These are phyloP conservation scores for Glyphotaelius pellucidus DNA, from an alignment of 2,888 invertebrate species.

Conservation along the genomic window DNA sequence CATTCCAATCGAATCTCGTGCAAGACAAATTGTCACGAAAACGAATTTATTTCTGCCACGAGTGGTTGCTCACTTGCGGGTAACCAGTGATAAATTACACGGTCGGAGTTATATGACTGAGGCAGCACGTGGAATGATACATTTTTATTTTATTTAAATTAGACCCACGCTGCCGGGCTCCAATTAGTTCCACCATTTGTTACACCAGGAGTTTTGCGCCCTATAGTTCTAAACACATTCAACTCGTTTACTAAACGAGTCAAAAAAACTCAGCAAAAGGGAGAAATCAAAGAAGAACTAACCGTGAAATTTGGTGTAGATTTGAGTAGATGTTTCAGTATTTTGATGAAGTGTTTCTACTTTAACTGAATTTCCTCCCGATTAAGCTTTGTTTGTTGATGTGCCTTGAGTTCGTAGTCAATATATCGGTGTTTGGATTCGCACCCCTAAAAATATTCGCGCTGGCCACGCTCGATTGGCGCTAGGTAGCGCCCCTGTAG, in stretches of 20 bases:
- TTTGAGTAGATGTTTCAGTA: not conserved
- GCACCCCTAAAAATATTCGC: conserved; percentile 51
- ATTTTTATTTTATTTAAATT: conserved; percentile 9
- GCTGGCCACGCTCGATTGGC: conserved; percentile 41
- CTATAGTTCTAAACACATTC: conserved; percentile 11
- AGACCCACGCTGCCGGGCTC: conserved; percentile 2
- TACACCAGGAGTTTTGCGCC: conserved; percentile 18
- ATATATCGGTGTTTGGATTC: conserved; percentile 43
- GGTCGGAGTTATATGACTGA: not conserved
- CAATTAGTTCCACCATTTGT: conserved; percentile 49
- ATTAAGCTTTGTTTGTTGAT: conserved; percentile 14
- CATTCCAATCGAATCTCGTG: conserved; percentile 14
- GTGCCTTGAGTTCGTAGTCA: conserved; percentile 25
- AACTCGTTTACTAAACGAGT: not conserved
- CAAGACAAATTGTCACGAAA: conserved; percentile 1
- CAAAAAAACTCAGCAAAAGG: not conserved
- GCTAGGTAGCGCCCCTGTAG: conserved; percentile 44
- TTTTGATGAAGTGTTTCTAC: not conserved
- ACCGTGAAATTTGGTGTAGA: not conserved
- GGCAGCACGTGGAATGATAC: not conserved
- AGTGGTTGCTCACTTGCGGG: not conserved
- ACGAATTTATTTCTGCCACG: conserved; percentile 8
- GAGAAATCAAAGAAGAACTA: not conserved
- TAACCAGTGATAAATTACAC: conserved; percentile 4
- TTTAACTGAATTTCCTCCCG: not conserved